Conservation (phyloP, 2,113 vertebrate species). For the Potamarius usumacintae region DNA sequence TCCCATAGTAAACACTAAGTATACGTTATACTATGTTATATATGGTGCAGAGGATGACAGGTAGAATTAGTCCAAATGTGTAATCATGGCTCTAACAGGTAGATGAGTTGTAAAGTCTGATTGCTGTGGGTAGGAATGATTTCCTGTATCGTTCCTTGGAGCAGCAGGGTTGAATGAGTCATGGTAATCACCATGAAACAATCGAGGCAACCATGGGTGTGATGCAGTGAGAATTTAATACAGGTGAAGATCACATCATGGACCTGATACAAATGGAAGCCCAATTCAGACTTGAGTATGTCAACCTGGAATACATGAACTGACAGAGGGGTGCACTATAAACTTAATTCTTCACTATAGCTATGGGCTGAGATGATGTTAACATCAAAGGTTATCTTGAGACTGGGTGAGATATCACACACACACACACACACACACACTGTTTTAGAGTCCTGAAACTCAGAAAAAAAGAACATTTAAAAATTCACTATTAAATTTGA, state of each 20-base stretch:
- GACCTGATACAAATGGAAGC: conserved; percentile 31
- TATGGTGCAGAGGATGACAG: too few relatives aligned
- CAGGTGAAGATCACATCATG: conserved; percentile 12
- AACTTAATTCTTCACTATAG: conserved; percentile 52
- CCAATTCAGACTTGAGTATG: conserved; percentile 15
- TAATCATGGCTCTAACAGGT: too few relatives aligned
- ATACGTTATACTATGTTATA: too few relatives aligned
- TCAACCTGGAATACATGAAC: conserved; percentile 43
- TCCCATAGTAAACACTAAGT: too few relatives aligned
- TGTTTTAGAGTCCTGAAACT: not conserved
- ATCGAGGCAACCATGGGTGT: not conserved
- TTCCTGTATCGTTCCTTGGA: too few relatives aligned
- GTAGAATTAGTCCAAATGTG: too few relatives aligned
- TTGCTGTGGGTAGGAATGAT: too few relatives aligned
- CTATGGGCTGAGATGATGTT: conserved; percentile 52
- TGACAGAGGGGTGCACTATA: conserved; percentile 46
- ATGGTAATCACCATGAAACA: not conserved
- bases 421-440: not conserved
- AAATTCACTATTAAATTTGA: not conserved
- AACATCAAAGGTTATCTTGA: conserved; percentile 60
- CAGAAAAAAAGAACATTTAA: not conserved
- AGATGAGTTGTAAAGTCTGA: too few relatives aligned
- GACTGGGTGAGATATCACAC: conserved; percentile 43
- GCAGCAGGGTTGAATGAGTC: too few relatives aligned
- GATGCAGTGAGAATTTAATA: not conserved